These are phyloP conservation scores for Marisa cornuarietis DNA, from an alignment of 1,140 invertebrate genomes.

Conservation along the genomic window DNA sequence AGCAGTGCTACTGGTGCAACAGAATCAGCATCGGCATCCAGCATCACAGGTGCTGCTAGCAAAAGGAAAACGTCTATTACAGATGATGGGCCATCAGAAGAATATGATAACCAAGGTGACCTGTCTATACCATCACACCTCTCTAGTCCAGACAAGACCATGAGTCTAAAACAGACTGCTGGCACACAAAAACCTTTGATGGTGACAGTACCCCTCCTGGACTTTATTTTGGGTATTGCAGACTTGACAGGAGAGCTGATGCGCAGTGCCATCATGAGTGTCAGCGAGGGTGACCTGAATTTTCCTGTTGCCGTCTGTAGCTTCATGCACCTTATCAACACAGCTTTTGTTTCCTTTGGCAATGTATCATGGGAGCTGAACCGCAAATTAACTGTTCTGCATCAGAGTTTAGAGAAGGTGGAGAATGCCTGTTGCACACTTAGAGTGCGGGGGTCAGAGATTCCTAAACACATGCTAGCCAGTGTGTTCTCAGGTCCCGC, in stretches of 20 bases:
- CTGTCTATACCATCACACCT: too few relatives aligned
- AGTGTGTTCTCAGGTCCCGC: conserved; percentile 61
- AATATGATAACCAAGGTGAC: background rate
- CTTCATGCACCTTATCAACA: conserved; percentile 78
- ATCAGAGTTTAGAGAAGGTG: conserved; percentile 81
- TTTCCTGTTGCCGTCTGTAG: conserved; percentile 79
- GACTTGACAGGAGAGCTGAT: conserved; percentile 92
- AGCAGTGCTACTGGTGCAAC: too few relatives aligned
- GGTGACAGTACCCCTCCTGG: conserved; percentile 71
- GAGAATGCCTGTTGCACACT: conserved; percentile 87
- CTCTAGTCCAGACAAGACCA: background rate
- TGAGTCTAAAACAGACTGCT: background rate
- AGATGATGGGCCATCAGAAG: background rate
- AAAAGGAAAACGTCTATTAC: background rate
- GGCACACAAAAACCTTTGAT: conserved; percentile 27
- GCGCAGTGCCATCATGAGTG: conserved; percentile 85
- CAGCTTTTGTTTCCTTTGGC: conserved; percentile 72
- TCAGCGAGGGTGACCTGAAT: conserved; percentile 80
- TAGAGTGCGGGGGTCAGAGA: conserved; percentile 80
- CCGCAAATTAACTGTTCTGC: conserved; percentile 77
- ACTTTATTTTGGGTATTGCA: conserved; percentile 85
- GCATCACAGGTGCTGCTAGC: background rate
- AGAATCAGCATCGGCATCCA: background rate
- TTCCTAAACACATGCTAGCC: conserved; percentile 76
- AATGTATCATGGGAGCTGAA: conserved; percentile 73